A percentile compares a stretch with the other conserved stretches of the same genome.
These are phyloP conservation scores for Chroicocephalus ridibundus DNA, from an alignment of 2,113 vertebrate species.

Conservation along the genomic window DNA sequence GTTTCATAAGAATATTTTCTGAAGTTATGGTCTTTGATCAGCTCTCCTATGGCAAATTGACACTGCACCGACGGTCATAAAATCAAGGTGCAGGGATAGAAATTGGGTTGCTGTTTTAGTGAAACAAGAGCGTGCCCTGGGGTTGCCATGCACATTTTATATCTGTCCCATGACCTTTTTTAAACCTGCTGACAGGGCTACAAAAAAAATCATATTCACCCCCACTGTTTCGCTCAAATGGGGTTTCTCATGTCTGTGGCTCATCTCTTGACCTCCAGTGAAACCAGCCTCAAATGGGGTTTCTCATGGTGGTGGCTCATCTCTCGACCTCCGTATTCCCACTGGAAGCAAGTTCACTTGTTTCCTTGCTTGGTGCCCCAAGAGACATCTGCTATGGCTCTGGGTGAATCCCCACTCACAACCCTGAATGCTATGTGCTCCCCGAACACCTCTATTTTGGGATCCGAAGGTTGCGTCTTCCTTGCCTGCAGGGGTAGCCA, in stretches of 20 bases:
- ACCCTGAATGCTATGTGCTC: neutral
- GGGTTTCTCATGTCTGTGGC: no score
- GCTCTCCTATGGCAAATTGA: neutral
- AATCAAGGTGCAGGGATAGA: neutral
- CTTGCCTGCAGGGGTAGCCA: slow-evolving; percentile 43
- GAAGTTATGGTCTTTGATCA: slow-evolving; percentile 37
- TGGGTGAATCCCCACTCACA: neutral
- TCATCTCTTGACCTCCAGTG: no score
- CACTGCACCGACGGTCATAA: neutral
- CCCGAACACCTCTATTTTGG: neutral
- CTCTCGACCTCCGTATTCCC: neutral
- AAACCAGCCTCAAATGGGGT: neutral
- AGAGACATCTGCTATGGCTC: neutral
- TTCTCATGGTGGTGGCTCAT: neutral
- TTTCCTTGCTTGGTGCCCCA: neutral
- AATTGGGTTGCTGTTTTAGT: neutral
- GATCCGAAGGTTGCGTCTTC: neutral
- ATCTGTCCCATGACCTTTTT: neutral
- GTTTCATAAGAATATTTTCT: slow-evolving; percentile 8
- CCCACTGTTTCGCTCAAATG: neutral
- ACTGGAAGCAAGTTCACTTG: neutral
- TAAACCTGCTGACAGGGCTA: neutral
- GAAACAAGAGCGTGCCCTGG: neutral
- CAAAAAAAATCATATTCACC: neutral
- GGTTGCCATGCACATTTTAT: neutral